These are phyloP conservation scores for Phengaris alcon DNA, from an alignment of 2,888 invertebrate genomes.

Conservation along the genomic window DNA sequence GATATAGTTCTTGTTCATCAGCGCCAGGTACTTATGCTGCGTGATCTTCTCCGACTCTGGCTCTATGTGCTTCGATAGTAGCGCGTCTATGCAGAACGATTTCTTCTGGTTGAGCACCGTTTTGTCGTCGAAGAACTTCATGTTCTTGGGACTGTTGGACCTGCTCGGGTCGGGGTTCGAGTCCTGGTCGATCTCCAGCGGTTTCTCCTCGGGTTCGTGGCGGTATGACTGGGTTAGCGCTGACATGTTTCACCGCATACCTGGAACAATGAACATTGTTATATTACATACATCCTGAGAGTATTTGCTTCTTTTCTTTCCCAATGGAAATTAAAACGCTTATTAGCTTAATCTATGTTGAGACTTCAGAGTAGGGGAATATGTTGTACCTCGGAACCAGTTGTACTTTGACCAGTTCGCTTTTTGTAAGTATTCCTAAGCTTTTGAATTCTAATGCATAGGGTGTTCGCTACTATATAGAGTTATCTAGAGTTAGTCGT, in stretches of 20 bases:
- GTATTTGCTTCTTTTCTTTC: too few species aligned
- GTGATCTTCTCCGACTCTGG: conserved; percentile 56
- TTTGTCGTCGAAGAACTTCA: conserved; percentile 68
- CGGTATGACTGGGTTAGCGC: conserved; percentile 55
- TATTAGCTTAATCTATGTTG: too few species aligned
- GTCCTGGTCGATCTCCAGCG: conserved; percentile 64
- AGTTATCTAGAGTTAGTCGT: too few species aligned
- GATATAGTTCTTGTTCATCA: conserved; percentile 69
- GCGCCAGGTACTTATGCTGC: conserved; percentile 63
- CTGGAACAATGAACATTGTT: conserved; percentile 6
- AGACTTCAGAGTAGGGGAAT: too few species aligned
- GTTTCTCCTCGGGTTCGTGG: conserved; percentile 56
- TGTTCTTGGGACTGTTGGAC: conserved; percentile 66
- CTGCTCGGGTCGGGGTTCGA: conserved; percentile 56
- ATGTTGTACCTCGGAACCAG: too few species aligned
- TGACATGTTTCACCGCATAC: conserved; percentile 43
- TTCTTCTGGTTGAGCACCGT: conserved; percentile 76
- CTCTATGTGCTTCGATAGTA: conserved; percentile 82
- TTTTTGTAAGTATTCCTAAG: too few species aligned
- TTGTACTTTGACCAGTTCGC: too few species aligned
- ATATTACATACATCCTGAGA: too few species aligned
- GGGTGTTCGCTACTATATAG: too few species aligned
- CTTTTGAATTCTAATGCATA: too few species aligned
- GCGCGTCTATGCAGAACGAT: conserved; percentile 94
- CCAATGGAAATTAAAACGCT: too few species aligned